Evolutionary conservation across 2,797 vertebrate species (phyloP).

Genomic region (Dermochelys coriacea): DNA sequence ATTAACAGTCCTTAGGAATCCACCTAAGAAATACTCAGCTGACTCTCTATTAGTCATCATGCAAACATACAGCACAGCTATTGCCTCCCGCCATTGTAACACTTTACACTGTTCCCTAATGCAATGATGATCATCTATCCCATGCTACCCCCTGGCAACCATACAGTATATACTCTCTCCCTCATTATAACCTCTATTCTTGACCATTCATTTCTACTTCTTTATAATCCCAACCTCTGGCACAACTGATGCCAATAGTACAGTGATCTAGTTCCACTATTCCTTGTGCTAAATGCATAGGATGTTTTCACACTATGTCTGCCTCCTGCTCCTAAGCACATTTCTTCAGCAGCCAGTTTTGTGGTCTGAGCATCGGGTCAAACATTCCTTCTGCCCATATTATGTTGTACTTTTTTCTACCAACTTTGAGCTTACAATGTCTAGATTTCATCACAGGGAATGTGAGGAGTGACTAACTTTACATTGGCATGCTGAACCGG

Average conservation of each 20-base stretch:
- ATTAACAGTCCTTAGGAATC: not conserved
- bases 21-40: not conserved
- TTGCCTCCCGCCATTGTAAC: not conserved
- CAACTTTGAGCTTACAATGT: not conserved
- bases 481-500: not conserved
- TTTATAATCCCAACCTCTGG: not conserved
- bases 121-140: not conserved
- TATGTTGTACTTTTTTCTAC: not conserved
- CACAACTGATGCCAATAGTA: not conserved
- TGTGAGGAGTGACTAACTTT: not conserved
- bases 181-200: not conserved
- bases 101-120: not conserved
- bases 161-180: not conserved
- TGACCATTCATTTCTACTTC: not conserved
- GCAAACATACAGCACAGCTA: accelerated
- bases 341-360: not conserved
- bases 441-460: not conserved
- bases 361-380: not conserved
- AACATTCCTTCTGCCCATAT: not conserved
- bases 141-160: not conserved
- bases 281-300: not conserved
- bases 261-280: not conserved
- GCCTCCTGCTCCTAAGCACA: not conserved
- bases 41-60: not conserved
- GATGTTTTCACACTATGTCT: not conserved